Conservation (phyloP, 2,113 vertebrate species). For the Sakesphorus luctuosus region DNA sequence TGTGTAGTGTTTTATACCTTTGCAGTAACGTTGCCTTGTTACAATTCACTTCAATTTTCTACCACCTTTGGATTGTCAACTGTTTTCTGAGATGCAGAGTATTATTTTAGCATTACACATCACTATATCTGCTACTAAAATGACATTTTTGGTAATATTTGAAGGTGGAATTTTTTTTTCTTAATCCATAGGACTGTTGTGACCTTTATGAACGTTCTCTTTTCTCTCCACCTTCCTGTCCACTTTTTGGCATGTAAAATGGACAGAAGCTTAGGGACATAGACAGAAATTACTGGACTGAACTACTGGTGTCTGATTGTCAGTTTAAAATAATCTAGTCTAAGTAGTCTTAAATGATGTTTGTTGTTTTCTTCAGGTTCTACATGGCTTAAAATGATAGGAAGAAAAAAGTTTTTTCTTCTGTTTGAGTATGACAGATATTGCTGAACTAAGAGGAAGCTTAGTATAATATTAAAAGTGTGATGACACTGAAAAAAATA, state of each 20-base stretch:
- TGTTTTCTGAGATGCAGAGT: background rate
- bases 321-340: background rate
- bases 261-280: background rate
- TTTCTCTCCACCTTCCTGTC: background rate
- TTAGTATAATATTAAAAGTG: background rate
- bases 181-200: background rate
- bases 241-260: background rate
- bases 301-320: background rate
- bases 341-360: background rate
- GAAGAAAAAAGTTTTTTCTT: background rate
- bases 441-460: background rate
- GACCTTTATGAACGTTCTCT: background rate
- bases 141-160: background rate
- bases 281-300: background rate
- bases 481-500: background rate
- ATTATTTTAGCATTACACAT: background rate
- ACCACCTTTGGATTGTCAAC: background rate
- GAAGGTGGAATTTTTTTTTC: background rate
- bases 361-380: background rate
- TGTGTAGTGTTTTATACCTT: background rate
- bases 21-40: background rate
- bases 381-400: background rate
- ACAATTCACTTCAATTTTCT: background rate
- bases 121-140: background rate
- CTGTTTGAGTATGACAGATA: background rate